Evolutionary conservation across 2,797 vertebrate species (phyloP).

Genomic region (Miichthys miiuy): DNA sequence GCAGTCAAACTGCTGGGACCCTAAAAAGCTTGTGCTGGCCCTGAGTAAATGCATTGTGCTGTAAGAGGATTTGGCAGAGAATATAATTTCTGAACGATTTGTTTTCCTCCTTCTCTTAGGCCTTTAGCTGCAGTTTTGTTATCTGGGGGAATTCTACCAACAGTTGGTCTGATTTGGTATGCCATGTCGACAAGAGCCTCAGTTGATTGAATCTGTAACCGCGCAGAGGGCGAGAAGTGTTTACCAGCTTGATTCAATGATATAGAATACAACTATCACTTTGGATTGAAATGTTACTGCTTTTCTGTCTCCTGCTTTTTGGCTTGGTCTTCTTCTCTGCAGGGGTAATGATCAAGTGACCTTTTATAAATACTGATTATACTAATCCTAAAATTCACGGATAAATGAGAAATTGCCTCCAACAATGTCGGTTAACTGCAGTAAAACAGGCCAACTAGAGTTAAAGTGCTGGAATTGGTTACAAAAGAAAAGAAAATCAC

Average conservation of each 20-base stretch:
- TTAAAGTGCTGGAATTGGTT: neutral
- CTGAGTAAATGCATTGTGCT: conserved; percentile 60
- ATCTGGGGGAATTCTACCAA: conserved; percentile 64
- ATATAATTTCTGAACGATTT: conserved; percentile 65
- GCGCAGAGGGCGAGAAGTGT: conserved; percentile 49
- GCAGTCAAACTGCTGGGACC: conserved; percentile 47
- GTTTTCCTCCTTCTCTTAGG: conserved; percentile 59
- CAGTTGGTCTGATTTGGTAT: conserved; percentile 68
- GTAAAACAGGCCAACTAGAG: neutral
- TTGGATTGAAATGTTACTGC: conserved; percentile 49
- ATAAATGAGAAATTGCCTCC: conserved; percentile 38
- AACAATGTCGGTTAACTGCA: conserved; percentile 20
- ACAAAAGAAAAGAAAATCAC: neutral
- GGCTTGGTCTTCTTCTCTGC: neutral
- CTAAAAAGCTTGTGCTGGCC: conserved; percentile 55
- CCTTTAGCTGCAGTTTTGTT: conserved; percentile 65
- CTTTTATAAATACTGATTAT: conserved; percentile 33
- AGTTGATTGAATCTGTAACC: conserved; percentile 66
- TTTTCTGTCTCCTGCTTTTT: conserved; percentile 8
- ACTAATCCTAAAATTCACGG: conserved; percentile 17
- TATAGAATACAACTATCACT: conserved; percentile 43
- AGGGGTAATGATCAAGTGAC: conserved; percentile 21
- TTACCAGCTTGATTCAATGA: conserved; percentile 55
- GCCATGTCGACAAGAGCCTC: conserved; percentile 62
- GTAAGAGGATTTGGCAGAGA: conserved; percentile 69